phyloP scores from a whole-genome alignment of 2,797 vertebrate genomes.

The Morelia viridis region DNA sequence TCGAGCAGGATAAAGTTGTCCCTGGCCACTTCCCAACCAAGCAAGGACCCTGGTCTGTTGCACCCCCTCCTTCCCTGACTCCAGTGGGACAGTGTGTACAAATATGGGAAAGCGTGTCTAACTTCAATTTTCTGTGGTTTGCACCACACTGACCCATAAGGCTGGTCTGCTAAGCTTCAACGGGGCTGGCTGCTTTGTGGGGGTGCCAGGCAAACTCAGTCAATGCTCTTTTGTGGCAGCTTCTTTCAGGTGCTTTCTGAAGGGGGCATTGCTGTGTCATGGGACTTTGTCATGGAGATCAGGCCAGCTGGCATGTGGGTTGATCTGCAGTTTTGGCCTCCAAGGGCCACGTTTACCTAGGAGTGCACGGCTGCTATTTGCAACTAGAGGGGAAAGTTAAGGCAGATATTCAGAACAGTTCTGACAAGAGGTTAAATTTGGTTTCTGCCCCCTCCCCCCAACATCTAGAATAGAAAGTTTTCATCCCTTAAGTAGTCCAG shows the following conservation, averaged over 20 bases:
- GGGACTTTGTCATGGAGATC: not conserved
- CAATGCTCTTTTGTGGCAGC: not conserved
- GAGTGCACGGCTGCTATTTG: not conserved
- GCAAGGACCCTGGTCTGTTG: not conserved
- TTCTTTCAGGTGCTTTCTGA: not conserved
- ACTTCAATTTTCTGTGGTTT: not conserved
- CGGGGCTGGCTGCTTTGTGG: not conserved
- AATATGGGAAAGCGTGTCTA: not conserved
- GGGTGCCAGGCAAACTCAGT: not conserved
- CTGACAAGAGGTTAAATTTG: not conserved
- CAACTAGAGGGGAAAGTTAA: not conserved
- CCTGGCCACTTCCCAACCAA: no score
- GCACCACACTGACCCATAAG: not conserved
- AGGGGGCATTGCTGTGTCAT: not conserved
- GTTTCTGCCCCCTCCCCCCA: not conserved
- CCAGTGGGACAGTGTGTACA: not conserved
- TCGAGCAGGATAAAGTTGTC: not conserved
- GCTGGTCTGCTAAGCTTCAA: not conserved
- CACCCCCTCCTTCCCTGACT: not conserved
- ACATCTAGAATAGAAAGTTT: not conserved
- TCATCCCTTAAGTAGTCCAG: not conserved
- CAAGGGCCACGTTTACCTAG: not conserved
- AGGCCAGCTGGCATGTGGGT: not conserved
- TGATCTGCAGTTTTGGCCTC: not conserved
- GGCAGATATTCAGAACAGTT: not conserved